Evolutionary conservation across 2,113 vertebrate species (phyloP), one percentile per base, ranked within the genome.

Genomic region (Podiceps cristatus): DNA sequence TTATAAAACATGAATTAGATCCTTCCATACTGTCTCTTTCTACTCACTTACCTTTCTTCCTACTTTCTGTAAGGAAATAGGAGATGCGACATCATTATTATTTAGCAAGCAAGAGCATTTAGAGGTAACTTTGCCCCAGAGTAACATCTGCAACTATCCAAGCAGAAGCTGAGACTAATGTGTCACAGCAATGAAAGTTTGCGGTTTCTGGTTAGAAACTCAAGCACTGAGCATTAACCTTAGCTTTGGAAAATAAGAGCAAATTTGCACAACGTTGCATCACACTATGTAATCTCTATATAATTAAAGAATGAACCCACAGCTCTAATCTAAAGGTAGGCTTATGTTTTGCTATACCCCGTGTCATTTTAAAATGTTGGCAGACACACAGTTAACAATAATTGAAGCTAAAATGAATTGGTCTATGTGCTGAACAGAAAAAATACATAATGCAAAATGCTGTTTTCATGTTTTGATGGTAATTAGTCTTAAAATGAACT

Each of bases 41-140:
- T 75, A 72, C 58, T 75, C 68, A 35, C 47, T 37, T 78, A 29
- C 37, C 29, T 87, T 68, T 18, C n/a, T 74, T 64, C 60, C 68
- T 75, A 44, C 35, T 79, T 82, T 68, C 74, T 9, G 3, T 11
- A 19, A 56, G 76, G 90, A 93, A 94, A 85, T 62, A 19, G 79
- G 74, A 92, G 75, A 53, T 29, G 74, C 8, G 11, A 49, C 27
- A 62, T 69, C 66, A 49, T 66, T 79, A 56, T 79, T 79, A 94
- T 79, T 93, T 79, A 82, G 78, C 82, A 77, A 76, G 88, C 42
- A 92, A 83, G 64, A 92, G 45, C 71, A 88, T 83, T 94, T 86
- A 90, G 71, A 86, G 60, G 86, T 86, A 95, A 93, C 79, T 91
- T 89, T 81, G 88, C 93, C 82, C 82, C 59, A 63, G 82, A 86